Base-by-base conservation (phyloP, 2,888 invertebrate species). In the Ariolimax columbianus region DNA sequence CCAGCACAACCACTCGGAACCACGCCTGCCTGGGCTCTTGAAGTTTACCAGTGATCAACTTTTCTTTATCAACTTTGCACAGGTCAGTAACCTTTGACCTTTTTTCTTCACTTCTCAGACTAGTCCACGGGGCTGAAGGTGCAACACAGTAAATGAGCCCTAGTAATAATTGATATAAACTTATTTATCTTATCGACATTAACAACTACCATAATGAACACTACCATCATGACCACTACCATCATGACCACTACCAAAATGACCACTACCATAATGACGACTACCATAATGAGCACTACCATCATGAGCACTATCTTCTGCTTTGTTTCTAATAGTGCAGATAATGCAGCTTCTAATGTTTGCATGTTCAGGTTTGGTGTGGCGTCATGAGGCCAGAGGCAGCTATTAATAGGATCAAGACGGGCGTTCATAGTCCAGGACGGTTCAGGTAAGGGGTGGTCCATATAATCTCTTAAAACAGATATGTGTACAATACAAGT, bases 371-470 rank as follows among this genome's bases (percentile, higher is more conserved):
- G 95, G 97, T 97, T 0, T 98, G 97, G 97, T 98, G 98, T 94
- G 96, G 97, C 14, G 96, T 96, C 89, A 97, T 97, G 94, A 92
- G 95, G 85, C 95, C 95, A 19, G 95, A 97, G 94, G 96, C 96
- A 55, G 95, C 98, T 87, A 97, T 96, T 88, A 95, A 98, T 91
- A 97, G 98, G 94, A 96, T 98, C 89, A 97, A 98, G 92, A 98
- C 98, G 93, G 98, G 98, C 93, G 96, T 97, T 36, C 99, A 99
- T 93, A 97, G 97, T 26, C 97, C 98, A 0, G 97, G 98, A 0
- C 96, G 96, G 91, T 97, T 96, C 93, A 93, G 95, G 94, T 95
- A 55, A 79, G 68, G 43, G 23, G 19, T 75, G 14, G 55, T 51
- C 9, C 51, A 51, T 9, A 51, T 14, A 19, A 14, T 14, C 19